A percentile compares a stretch with the other conserved stretches of the same genome.
Conservation (phyloP, 2,113 vertebrate species). For the Piliocolobus tephrosceles region DNA sequence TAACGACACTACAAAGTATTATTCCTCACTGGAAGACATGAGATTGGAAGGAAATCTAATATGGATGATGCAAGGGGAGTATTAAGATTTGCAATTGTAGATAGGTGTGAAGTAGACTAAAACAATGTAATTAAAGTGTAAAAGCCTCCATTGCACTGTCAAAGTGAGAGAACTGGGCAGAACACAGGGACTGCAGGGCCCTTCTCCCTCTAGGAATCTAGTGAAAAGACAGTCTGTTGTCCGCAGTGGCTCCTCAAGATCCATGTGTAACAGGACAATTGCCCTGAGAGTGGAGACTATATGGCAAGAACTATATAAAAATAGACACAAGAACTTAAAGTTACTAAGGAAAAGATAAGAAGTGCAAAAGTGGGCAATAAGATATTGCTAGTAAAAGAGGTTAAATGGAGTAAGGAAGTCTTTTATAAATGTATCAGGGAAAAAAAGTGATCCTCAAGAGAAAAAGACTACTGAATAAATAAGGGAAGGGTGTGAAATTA, state of each 20-base stretch:
- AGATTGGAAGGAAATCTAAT: conserved; percentile 36
- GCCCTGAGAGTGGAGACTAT: conserved; percentile 24
- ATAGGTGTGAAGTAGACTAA: conserved; percentile 28
- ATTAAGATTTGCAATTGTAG: conserved; percentile 14
- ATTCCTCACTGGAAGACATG: conserved; percentile 37
- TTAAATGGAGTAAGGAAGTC: conserved; percentile 61
- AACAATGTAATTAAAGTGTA: conserved; percentile 5
- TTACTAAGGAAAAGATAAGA: conserved; percentile 63
- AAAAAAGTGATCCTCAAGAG: conserved; percentile 50
- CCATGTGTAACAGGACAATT: conserved; percentile 39
- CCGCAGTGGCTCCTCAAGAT: conserved; percentile 5
- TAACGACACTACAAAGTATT: conserved; percentile 10
- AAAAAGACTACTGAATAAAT: conserved; percentile 63
- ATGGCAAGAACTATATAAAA: conserved; percentile 60
- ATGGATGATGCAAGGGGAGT: not conserved
- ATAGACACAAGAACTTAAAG: conserved; percentile 62
- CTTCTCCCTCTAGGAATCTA: not conserved
- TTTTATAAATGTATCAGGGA: conserved; percentile 70
- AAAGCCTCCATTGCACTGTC: not conserved
- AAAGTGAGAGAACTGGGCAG: not conserved
- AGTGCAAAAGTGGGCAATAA: conserved; percentile 52
- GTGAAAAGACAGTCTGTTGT: conserved; percentile 28
- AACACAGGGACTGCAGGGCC: not conserved
- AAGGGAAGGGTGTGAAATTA: conserved; percentile 69
- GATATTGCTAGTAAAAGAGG: conserved; percentile 67